Base-by-base conservation (phyloP, 1,140 invertebrate species). In the Aporrectodea caliginosa region DNA sequence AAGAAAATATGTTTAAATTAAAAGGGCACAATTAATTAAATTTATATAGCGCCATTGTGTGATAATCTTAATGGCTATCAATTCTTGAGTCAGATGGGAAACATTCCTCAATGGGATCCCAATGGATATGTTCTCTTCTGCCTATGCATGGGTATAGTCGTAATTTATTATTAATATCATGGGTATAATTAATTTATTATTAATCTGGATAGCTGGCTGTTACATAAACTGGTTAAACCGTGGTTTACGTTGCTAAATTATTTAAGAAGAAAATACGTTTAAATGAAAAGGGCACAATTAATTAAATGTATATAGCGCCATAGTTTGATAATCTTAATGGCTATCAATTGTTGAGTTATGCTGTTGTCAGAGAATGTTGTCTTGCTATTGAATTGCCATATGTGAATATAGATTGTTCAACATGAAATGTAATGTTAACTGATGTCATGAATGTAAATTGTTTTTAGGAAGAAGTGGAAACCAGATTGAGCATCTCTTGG, bases 401-500 rank as follows among this genome's bases (percentile, higher is more conserved):
- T n/a, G n/a, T n/a, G n/a, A n/a, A n/a, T n/a, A n/a, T n/a, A n/a
- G n/a, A n/a, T n/a, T n/a, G n/a, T n/a, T n/a, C n/a, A n/a, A n/a
- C n/a, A n/a, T n/a, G n/a, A n/a, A n/a, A n/a, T n/a, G n/a, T n/a
- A n/a, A n/a, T n/a, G n/a, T n/a, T n/a, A n/a, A n/a, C n/a, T n/a
- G n/a, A n/a, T n/a, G n/a, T n/a, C n/a, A n/a, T n/a, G n/a, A n/a
- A n/a, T n/a, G n/a, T n/a, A n/a, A n/a, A n/a, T n/a, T n/a, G n/a
- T n/a, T n/a, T 84, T 58, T 75, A 89, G 89, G 89, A 29, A 81
- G 90, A 80, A 97, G 98, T 91, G 96, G 96, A 31, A 98, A 98
- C 88, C 96, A 98, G 90, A 95, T 94, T 1, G 96, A 98, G 88
- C 95, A 98, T 87, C 97, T 98, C 87, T 87, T 98, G 73, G 96